These are phyloP conservation scores for Nemapogon koenigi DNA, from an alignment of 2,888 invertebrate genomes.

Conservation along the genomic window DNA sequence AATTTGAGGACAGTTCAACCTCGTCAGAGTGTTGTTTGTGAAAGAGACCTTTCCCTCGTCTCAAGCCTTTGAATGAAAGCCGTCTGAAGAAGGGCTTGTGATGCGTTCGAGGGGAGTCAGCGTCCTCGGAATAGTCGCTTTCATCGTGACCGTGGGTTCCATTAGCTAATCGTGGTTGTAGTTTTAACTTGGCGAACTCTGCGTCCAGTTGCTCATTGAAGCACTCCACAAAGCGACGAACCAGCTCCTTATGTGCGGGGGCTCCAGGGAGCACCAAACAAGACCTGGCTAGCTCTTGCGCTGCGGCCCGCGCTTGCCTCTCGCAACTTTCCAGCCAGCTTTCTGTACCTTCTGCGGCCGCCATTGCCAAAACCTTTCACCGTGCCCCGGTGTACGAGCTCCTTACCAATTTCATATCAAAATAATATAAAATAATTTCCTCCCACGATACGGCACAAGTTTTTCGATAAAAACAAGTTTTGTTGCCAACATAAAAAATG, in stretches of 20 bases:
- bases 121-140: slow-evolving; percentile 78
- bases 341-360: slow-evolving; percentile 66
- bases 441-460: slow-evolving; percentile 44
- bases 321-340: slow-evolving; percentile 88
- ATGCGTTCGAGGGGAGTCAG: slow-evolving; percentile 79
- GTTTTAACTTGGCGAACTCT: slow-evolving; percentile 68
- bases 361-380: slow-evolving; percentile 57
- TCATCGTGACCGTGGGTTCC: slow-evolving; percentile 52
- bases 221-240: slow-evolving; percentile 82
- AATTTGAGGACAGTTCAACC: slow-evolving; percentile 70
- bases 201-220: slow-evolving; percentile 87
- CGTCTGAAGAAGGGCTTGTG: slow-evolving; percentile 86
- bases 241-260: slow-evolving; percentile 78
- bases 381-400: too few relatives aligned
- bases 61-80: slow-evolving; percentile 87
- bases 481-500: slow-evolving; percentile 36
- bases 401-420: slow-evolving; percentile 25
- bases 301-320: slow-evolving; percentile 84
- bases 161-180: slow-evolving; percentile 50
- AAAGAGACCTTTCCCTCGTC: slow-evolving; percentile 82
- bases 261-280: slow-evolving; percentile 77
- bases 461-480: slow-evolving; percentile 56
- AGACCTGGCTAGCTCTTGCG: slow-evolving; percentile 87
- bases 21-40: slow-evolving; percentile 92
- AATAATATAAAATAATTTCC: too few relatives aligned